Evolutionary conservation across 2,888 invertebrate species (phyloP).

Genomic region (Philaethria dido): DNA sequence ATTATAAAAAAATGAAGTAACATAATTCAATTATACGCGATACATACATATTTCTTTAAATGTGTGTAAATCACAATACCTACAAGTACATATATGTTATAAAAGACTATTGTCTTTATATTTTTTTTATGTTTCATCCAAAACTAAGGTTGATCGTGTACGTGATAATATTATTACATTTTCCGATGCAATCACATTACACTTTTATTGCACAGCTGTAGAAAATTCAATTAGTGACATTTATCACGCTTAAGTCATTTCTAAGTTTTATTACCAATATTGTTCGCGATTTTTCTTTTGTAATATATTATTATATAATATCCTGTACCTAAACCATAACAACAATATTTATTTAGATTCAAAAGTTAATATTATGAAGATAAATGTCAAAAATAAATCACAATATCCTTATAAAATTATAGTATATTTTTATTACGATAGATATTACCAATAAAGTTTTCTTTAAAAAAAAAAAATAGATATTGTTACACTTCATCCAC

Average conservation of each 20-base stretch:
- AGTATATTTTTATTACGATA: background rate
- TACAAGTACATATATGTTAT: conserved; percentile 1
- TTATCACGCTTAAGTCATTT: conserved; percentile 16
- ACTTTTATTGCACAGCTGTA: conserved; percentile 26
- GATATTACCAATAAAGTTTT: background rate
- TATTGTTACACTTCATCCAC: background rate
- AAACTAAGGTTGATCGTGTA: conserved; percentile 3
- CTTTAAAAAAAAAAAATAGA: background rate
- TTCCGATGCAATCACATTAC: conserved; percentile 26
- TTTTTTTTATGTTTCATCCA: background rate
- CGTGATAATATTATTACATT: conserved; percentile 26
- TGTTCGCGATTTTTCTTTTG: background rate
- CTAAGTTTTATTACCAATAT: background rate
- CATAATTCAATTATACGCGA: background rate
- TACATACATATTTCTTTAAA: background rate
- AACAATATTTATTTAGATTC: background rate
- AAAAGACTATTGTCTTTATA: background rate
- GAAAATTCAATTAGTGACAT: conserved; percentile 18
- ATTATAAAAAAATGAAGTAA: background rate
- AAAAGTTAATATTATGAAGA: background rate
- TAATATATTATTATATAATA: conserved; percentile 7
- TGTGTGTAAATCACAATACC: conserved; percentile 2
- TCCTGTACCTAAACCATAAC: background rate
- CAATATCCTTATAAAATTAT: background rate
- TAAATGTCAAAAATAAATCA: background rate